Conservation (phyloP, 2,113 vertebrate species). For the Eurystomus gularis region DNA sequence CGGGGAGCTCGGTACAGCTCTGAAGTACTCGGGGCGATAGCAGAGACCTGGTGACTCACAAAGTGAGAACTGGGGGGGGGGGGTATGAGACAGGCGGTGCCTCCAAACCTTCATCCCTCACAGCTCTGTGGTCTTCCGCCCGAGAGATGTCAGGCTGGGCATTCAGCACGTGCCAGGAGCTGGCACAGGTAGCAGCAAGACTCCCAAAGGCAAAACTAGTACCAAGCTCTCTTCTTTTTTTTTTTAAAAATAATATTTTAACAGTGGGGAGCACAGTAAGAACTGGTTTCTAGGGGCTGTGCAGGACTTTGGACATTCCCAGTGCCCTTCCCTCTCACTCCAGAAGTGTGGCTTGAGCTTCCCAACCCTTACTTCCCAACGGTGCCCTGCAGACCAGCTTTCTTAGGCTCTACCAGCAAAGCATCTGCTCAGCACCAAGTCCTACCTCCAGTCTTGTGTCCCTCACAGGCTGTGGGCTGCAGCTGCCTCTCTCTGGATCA, state of each 20-base stretch:
- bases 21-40: neutral
- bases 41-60: neutral
- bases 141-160: neutral
- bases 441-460: neutral
- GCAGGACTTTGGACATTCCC: neutral
- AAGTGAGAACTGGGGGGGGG: neutral
- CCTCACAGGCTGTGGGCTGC: no score
- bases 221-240: neutral
- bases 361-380: neutral
- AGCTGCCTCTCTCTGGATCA: neutral
- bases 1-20: neutral
- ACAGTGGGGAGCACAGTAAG: neutral
- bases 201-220: neutral
- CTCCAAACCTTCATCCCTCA: neutral
- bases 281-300: neutral
- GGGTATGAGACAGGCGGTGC: accelerated
- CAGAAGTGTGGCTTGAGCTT: neutral
- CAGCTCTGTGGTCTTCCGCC: neutral
- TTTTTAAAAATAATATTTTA: neutral
- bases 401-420: neutral
- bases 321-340: neutral
- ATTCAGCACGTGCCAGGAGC: neutral
- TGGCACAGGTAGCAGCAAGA: neutral
- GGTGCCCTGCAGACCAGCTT: neutral
- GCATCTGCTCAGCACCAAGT: neutral